A percentile compares a stretch with the other conserved stretches of the same genome.
phyloP scores from a whole-genome alignment of 2,797 vertebrate genomes.

The Sphenopsis melanotis region DNA sequence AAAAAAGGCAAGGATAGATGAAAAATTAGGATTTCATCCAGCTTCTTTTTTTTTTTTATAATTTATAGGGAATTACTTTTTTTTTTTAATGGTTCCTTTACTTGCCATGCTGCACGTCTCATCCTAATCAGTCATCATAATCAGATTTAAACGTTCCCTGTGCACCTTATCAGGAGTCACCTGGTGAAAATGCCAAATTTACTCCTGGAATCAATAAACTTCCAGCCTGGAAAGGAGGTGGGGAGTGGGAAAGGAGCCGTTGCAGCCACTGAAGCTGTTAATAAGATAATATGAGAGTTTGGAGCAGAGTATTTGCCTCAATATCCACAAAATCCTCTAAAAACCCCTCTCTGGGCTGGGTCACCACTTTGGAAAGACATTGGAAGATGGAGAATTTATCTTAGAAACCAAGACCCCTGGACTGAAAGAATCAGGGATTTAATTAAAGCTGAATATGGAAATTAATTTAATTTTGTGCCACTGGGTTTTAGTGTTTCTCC shows the following conservation, averaged over 20 bases:
- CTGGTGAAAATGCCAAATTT: neutral
- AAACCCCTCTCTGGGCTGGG: neutral
- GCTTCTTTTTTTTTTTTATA: neutral
- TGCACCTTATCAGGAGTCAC: too few species aligned
- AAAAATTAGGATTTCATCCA: neutral
- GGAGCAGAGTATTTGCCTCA: neutral
- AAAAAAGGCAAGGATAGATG: neutral
- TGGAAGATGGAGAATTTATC: neutral
- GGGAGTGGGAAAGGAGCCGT: neutral
- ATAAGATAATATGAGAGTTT: neutral
- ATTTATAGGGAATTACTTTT: neutral
- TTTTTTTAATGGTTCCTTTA: neutral
- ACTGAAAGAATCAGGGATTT: neutral
- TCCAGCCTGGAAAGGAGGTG: neutral
- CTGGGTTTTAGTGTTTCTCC: neutral
- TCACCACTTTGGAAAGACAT: neutral
- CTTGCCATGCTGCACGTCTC: neutral
- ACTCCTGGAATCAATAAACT: neutral
- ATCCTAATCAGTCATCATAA: too few species aligned
- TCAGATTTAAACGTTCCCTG: fast-evolving
- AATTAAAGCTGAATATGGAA: neutral
- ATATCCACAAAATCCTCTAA: neutral
- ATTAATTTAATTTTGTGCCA: neutral
- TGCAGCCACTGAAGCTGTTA: neutral
- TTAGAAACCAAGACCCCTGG: neutral